These are phyloP conservation scores for Desoria tigrina DNA, from an alignment of 2,888 invertebrate genomes.

Conservation along the genomic window DNA sequence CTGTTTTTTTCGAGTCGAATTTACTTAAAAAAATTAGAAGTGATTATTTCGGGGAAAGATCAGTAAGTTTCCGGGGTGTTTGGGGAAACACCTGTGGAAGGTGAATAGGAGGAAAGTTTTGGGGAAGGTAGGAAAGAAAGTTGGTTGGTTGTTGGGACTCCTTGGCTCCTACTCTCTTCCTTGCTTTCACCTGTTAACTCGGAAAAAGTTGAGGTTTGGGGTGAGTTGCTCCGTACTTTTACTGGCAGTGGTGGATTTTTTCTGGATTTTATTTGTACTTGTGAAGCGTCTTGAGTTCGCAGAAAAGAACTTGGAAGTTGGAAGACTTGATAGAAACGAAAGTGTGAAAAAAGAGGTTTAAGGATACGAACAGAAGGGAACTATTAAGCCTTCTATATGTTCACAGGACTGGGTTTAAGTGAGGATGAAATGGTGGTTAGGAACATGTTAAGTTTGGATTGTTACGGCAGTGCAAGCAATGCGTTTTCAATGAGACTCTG, in stretches of 20 bases:
- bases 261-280: too few species aligned
- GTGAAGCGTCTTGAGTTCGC: too few species aligned
- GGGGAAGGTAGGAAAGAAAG: conserved; percentile 1
- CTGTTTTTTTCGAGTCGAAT: too few species aligned
- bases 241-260: neutral
- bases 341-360: too few species aligned
- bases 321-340: too few species aligned
- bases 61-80: too few species aligned
- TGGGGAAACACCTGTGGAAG: conserved; percentile 11
- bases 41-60: too few species aligned
- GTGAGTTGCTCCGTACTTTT: neutral
- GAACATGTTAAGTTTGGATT: conserved; percentile 54
- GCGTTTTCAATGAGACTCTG: conserved; percentile 54
- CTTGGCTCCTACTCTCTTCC: too few species aligned
- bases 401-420: conserved; percentile 14
- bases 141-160: neutral
- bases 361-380: neutral
- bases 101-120: too few species aligned
- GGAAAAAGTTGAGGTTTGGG: neutral
- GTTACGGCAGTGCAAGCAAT: conserved; percentile 53
- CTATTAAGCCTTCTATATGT: conserved; percentile 5
- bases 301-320: too few species aligned
- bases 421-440: conserved; percentile 54
- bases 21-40: too few species aligned
- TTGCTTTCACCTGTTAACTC: neutral